phyloP scores from a whole-genome alignment of 2,797 vertebrate species.

The Percopsis omiscomaycus region DNA sequence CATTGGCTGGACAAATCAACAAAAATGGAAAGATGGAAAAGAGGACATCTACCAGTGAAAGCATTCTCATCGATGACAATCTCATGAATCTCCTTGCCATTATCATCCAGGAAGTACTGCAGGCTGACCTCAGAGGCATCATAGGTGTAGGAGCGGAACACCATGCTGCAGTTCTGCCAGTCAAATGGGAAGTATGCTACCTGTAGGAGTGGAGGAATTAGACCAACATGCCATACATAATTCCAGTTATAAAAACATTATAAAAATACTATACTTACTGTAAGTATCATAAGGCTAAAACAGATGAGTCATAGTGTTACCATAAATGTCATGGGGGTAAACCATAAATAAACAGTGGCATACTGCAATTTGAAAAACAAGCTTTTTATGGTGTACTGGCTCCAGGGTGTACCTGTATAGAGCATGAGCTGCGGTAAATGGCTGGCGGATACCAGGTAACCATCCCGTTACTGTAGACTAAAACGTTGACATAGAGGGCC shows the following conservation, averaged over 20 bases:
- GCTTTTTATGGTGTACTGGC: neutral
- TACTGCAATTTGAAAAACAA: neutral
- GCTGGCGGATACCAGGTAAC: constrained; percentile 88
- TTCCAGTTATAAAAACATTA: too few relatives aligned
- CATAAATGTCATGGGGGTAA: too few relatives aligned
- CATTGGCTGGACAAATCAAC: neutral
- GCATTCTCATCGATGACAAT: constrained; percentile 85
- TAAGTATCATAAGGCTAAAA: too few relatives aligned
- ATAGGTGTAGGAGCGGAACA: constrained; percentile 91
- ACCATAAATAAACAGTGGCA: too few relatives aligned
- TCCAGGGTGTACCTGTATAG: constrained; percentile 79
- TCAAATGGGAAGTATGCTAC: constrained; percentile 92
- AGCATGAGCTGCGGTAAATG: constrained; percentile 87
- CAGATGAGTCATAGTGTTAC: too few relatives aligned
- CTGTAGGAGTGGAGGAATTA: constrained; percentile 54
- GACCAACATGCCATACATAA: neutral
- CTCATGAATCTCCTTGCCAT: constrained; percentile 79
- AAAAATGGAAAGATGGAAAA: neutral
- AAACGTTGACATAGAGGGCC: constrained; percentile 83
- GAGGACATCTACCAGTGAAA: constrained; percentile 77
- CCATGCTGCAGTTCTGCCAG: constrained; percentile 94
- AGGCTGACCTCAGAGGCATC: constrained; percentile 86
- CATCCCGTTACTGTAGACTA: constrained; percentile 78
- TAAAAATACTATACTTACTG: too few relatives aligned
- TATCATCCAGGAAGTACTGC: constrained; percentile 74